Evolutionary conservation across 2,113 vertebrate genomes (phyloP).

Genomic region (Zosterops pallidus): DNA sequence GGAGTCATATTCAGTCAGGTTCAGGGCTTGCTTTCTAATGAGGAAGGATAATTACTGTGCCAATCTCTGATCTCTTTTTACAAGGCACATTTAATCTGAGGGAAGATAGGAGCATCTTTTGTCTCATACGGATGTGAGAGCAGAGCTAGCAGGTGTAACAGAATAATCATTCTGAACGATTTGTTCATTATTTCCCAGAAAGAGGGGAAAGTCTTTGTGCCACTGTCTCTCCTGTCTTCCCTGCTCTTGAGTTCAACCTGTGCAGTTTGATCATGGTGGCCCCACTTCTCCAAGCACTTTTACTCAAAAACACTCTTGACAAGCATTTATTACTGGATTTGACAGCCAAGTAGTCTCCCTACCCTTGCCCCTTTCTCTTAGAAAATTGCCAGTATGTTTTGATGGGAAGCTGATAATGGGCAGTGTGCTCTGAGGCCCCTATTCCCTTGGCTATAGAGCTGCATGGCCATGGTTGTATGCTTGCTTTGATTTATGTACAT

Average conservation of each 20-base stretch:
- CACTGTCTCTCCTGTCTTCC: neutral
- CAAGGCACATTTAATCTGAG: neutral
- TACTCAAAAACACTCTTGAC: neutral
- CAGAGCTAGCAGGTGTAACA: neutral
- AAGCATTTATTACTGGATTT: slow-evolving; percentile 3
- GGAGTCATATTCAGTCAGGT: slow-evolving; percentile 3
- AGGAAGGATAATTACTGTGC: slow-evolving; percentile 10
- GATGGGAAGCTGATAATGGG: neutral
- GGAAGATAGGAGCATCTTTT: neutral
- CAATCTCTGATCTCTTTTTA: slow-evolving; percentile 14
- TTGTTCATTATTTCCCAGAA: slow-evolving; percentile 15
- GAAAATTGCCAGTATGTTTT: neutral
- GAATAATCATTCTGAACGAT: neutral
- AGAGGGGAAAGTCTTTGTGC: neutral
- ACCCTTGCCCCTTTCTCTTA: neutral
- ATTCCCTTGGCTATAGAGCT: neutral
- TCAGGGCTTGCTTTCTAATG: neutral
- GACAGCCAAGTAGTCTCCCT: neutral
- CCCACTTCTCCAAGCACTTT: neutral
- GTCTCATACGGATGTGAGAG: neutral
- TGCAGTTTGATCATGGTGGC: neutral
- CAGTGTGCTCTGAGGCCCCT: neutral
- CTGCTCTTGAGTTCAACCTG: neutral
- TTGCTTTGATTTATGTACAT: neutral
- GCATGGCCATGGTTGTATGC: neutral